Evolutionary conservation across 2,113 vertebrate species (phyloP).

Genomic region (Pleuronectes platessa): DNA sequence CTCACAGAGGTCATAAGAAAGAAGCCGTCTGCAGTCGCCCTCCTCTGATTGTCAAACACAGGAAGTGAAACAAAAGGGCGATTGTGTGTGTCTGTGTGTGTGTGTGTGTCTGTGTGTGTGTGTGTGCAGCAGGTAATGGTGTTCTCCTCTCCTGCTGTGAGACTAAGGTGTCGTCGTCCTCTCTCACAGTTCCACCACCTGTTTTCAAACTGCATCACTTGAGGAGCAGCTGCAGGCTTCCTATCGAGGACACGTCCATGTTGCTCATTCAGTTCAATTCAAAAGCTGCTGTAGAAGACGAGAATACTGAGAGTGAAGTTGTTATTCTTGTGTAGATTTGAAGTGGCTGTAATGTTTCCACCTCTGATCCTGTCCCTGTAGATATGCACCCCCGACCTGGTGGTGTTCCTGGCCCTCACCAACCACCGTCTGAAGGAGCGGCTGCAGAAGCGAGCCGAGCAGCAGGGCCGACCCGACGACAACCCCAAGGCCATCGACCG

Average conservation of each 20-base stretch:
- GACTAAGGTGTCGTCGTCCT: too few relatives aligned
- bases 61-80: too few relatives aligned
- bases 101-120: too few relatives aligned
- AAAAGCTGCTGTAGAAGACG: too few relatives aligned
- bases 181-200: conserved; percentile 3
- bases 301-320: neutral
- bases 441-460: conserved; percentile 91
- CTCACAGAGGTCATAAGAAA: too few relatives aligned
- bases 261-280: neutral
- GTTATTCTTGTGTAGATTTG: neutral
- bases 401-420: conserved; percentile 94
- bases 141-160: neutral
- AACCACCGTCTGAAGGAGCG: conserved; percentile 94
- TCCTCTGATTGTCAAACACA: too few relatives aligned
- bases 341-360: neutral
- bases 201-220: neutral
- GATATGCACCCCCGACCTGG: conserved; percentile 97
- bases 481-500: conserved; percentile 97
- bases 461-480: conserved; percentile 96
- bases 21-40: too few relatives aligned
- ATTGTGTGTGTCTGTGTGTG: too few relatives aligned
- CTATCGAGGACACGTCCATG: neutral
- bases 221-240: neutral
- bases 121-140: neutral
- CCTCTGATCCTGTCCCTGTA: conserved; percentile 52